Conservation (phyloP, 2,888 invertebrate species). For the Himalopsyche anomala region DNA sequence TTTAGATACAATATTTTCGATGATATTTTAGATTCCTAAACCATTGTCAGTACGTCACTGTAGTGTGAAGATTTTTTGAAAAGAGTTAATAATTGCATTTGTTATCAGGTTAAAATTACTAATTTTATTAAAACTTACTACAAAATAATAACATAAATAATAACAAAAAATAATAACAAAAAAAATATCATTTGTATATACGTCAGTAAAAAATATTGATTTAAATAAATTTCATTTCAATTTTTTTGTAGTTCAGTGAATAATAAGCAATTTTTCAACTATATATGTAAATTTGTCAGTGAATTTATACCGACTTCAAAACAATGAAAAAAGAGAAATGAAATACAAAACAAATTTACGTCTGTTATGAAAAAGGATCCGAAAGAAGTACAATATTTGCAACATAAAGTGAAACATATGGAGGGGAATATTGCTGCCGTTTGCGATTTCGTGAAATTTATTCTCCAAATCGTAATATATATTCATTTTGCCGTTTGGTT, state of each 20-base stretch:
- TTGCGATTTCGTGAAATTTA: slow-evolving; percentile 18
- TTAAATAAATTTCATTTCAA: background rate
- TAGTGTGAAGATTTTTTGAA: too few species aligned
- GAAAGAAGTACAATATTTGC: slow-evolving; percentile 19
- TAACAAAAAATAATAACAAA: too few species aligned
- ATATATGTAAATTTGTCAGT: background rate
- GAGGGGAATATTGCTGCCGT: slow-evolving; percentile 6
- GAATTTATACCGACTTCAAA: slow-evolving; percentile 4
- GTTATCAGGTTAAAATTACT: too few species aligned
- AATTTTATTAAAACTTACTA: too few species aligned
- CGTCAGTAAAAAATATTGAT: background rate
- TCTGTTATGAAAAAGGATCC: slow-evolving; percentile 25
- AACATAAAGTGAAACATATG: slow-evolving; percentile 17
- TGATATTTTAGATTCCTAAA: too few species aligned
- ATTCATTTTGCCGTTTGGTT: slow-evolving; percentile 2
- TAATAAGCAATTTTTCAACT: slow-evolving; percentile 12
- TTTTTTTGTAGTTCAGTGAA: background rate
- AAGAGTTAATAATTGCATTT: too few species aligned
- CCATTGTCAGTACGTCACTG: too few species aligned
- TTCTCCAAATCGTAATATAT: slow-evolving; percentile 14
- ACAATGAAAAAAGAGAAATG: slow-evolving; percentile 14
- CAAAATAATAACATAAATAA: too few species aligned
- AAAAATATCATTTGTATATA: too few species aligned
- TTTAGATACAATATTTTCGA: too few species aligned
- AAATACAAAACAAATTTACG: slow-evolving; percentile 31